Base-by-base conservation (phyloP, 2,888 invertebrate species). In the Cremastinae sp. region DNA sequence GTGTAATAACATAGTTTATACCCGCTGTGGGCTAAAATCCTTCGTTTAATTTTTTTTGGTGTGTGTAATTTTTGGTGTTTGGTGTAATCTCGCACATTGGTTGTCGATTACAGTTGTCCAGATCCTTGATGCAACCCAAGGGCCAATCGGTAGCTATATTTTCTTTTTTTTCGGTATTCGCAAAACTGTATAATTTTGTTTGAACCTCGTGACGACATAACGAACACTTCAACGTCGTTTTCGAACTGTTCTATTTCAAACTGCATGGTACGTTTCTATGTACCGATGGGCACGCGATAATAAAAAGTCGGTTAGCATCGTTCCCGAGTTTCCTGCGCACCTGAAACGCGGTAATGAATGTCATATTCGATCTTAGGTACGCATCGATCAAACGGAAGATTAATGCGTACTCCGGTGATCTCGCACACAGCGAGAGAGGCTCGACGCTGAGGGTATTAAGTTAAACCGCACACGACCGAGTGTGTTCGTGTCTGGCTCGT, bases 311-410 rank as follows among this genome's bases (percentile, higher is more conserved):
- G 37, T 53, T 55, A 12, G 39, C 41, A 51, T 55, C 18, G 10
- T 61, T 1, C 28, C 37, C n/a, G n/a, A 10, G 12, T n/a, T 35
- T 41, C 18, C 47, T 5, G 10, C 12, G 4, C 18, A n/a, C 18
- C 45, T 12, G 55, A 49, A 59, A 58, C 65, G 20, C 55, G 70
- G 61, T 70, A 74, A 77, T 77, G 69, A 74, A 77, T 76, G 76
- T 76, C 73, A 76, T 73, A 76, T 76, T n/a, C 73, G 76, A 76
- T 76, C 76, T 51, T 47, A 64, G 65, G 20, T 55, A 66, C 61
- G 47, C 73, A 73, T 66, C 73, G 73, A 73, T 73, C 73, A 74
- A 74, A 74, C 49, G 61, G 61, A 74, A 68, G 68, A 74, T 68
- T 62, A 74, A 74, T 68, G 61, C 73, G 66, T 55, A 22, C 58